Conservation (phyloP, 1,140 invertebrate species). For the Stegodyphus mimosarum region DNA sequence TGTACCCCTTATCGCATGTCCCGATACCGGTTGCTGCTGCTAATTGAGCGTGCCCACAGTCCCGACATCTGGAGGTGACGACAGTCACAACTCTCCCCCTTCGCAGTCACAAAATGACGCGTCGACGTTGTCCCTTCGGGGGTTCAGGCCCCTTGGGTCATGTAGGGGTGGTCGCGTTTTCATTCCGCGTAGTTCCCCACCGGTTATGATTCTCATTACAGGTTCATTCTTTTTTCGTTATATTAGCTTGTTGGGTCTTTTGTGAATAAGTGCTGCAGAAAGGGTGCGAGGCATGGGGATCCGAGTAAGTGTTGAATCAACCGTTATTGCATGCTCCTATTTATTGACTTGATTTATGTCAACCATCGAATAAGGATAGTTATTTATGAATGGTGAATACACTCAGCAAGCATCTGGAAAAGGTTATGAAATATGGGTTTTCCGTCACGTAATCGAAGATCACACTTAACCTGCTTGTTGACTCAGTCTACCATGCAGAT, state of each 20-base stretch:
- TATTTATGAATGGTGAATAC: no score
- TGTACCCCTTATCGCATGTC: neutral
- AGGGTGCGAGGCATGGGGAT: no score
- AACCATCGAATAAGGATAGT: neutral
- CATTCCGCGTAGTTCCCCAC: neutral
- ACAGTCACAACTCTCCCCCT: slow-evolving; percentile 2
- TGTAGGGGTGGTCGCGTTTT: slow-evolving; percentile 16
- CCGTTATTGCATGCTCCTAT: slow-evolving; percentile 8
- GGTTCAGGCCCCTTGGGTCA: slow-evolving; percentile 2
- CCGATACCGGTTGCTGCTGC: neutral
- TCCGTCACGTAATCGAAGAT: no score
- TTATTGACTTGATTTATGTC: neutral
- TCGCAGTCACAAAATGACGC: neutral
- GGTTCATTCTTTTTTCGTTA: slow-evolving; percentile 44
- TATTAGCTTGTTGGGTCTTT: slow-evolving; percentile 37
- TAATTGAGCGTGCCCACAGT: slow-evolving; percentile 47
- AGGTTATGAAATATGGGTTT: no score
- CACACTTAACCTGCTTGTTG: no score
- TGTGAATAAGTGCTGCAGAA: neutral
- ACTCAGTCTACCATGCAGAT: no score
- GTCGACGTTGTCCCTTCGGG: neutral
- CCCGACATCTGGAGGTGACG: slow-evolving; percentile 43
- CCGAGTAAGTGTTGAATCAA: slow-evolving; percentile 23
- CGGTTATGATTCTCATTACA: slow-evolving; percentile 52
- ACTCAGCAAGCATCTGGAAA: no score